phyloP scores from a whole-genome alignment of 1,140 invertebrate genomes.

The Drosophila sp. region DNA sequence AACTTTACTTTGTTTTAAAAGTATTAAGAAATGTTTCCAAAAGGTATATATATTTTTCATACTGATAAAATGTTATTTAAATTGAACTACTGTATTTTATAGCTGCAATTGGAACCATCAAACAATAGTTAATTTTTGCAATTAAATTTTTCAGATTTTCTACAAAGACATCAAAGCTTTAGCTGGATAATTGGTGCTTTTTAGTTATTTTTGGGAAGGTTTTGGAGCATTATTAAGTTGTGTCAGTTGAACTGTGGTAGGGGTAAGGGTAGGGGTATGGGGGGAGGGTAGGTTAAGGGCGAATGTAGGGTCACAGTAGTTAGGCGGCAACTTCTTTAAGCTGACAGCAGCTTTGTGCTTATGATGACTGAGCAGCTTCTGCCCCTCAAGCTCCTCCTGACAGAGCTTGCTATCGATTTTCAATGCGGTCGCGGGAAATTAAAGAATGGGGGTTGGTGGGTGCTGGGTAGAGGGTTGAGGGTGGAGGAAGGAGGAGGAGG shows the following conservation, averaged over 20 bases:
- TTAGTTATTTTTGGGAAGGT: conserved; percentile 44
- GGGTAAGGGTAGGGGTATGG: neutral
- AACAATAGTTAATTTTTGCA: neutral
- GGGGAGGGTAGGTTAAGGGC: neutral
- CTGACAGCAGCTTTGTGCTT: conserved; percentile 37
- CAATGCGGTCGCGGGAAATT: conserved; percentile 25
- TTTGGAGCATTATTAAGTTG: conserved; percentile 43
- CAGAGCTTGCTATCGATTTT: conserved; percentile 65
- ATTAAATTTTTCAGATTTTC: neutral
- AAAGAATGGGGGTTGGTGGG: neutral
- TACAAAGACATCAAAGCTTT: no score
- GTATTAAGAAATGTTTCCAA: no score
- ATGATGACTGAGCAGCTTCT: conserved; percentile 40
- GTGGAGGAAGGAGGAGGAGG: neutral
- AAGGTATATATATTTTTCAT: no score
- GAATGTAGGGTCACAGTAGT: no score
- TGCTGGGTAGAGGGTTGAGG: neutral
- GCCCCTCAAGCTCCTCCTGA: neutral
- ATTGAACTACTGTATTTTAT: no score
- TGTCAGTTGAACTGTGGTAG: neutral
- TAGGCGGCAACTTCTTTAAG: conserved; percentile 47
- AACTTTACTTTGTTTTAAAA: no score
- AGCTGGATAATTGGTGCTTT: no score
- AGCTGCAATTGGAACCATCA: no score
- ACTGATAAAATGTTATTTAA: no score